Evolutionary conservation across 2,888 invertebrate species (phyloP), one percentile per base, ranked within the genome.

Genomic region (Polymixis lichenea): DNA sequence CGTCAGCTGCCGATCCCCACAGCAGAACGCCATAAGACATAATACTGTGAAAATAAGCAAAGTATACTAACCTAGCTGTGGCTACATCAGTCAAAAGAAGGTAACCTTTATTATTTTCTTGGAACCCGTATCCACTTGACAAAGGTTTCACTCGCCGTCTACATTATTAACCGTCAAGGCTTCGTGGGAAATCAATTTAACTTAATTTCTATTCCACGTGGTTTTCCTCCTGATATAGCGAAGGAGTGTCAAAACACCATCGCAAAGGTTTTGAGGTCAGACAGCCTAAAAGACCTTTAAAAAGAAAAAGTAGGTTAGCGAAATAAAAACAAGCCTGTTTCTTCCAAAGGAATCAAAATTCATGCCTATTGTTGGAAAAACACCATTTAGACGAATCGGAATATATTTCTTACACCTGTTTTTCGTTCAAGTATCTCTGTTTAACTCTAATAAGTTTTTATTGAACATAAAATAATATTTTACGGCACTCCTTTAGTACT

Each of bases 371-470:
- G 64, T 78, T 77, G 67, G 43, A 58, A 75, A 62, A 71, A 69
- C 25, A 67, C 56, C 77, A 78, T 77, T 83, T 72, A 78, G 78
- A 67, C 28, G 55, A 68, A 75, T 83, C 77, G 8, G 65, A 71
- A 78, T 77, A 84, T 87, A 85, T 87, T 80, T 82, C 72, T 81
- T 82, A 82, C 87, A 87, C 87, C 87, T 87, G 87, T 75, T 86
- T 87, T 87, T 84, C 82, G 75, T 87, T 86, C 62, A 86, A 87
- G 86, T 78, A 87, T 86, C 83, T 86, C 75, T 87, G 85, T 87
- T 87, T 87, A 80, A 87, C 79, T 86, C 78, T 85, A 86, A 87
- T 87, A 87, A 87, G 83, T 87, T 87, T 87, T 87, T 87, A 87
- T 87, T 82, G 83, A 49, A 64, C 85, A 74, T 87, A 87, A 87